Conservation (phyloP, 2,888 invertebrate genomes). For the Imbricaverruca yamaguchii region DNA sequence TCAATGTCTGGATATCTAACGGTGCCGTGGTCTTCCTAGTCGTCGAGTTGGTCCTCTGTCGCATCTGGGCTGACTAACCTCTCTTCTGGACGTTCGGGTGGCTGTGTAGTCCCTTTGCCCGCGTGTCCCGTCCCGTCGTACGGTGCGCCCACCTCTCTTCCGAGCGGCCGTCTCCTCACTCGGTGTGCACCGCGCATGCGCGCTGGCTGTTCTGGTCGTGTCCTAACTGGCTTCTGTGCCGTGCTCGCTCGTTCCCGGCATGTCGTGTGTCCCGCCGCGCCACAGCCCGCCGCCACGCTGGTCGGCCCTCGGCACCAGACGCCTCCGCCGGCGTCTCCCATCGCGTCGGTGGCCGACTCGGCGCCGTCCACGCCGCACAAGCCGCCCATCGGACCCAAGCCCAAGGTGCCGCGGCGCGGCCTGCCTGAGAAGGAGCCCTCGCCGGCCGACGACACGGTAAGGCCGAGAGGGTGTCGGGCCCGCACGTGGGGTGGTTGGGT, state of each 20-base stretch:
- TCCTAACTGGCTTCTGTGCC: not conserved
- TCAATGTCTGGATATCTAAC: no score
- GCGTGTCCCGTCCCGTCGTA: no score
- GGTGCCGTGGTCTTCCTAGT: no score
- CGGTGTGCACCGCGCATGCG: not conserved
- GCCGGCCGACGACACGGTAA: not conserved
- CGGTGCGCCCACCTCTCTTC: no score
- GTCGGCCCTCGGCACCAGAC: not conserved
- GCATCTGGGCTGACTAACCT: no score
- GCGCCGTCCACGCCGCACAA: not conserved
- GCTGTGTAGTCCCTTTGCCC: no score
- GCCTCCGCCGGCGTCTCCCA: not conserved
- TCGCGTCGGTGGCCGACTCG: not conserved
- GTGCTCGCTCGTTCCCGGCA: not conserved
- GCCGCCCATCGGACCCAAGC: conserved; percentile 9
- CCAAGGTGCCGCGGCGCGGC: not conserved
- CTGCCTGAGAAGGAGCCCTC: not conserved
- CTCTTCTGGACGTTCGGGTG: no score
- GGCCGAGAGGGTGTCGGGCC: no score
- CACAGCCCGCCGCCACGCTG: not conserved
- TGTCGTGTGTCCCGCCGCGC: not conserved
- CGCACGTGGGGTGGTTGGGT: no score
- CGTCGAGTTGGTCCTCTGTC: no score
- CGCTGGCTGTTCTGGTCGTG: not conserved
- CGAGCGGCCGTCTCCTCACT: no score